Conservation (phyloP, 1,140 invertebrate species). For the Sweltsa coloradensis region DNA sequence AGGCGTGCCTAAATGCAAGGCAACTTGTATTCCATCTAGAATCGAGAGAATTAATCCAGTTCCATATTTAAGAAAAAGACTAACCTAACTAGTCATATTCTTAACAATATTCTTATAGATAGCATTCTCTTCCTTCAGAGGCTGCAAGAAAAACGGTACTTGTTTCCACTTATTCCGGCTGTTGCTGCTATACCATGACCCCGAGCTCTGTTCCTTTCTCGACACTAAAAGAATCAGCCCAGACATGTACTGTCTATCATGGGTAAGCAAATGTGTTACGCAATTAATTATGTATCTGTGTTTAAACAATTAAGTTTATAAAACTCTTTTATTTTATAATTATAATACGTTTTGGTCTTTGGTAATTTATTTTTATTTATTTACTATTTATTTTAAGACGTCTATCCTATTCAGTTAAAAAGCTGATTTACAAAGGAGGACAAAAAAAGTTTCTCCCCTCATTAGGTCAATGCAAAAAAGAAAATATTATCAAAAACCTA, state of each 20-base stretch:
- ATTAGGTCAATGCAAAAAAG: too few species aligned
- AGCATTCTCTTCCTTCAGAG: slow-evolving; percentile 32
- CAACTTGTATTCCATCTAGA: too few species aligned
- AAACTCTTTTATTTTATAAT: neutral
- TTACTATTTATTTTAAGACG: too few species aligned
- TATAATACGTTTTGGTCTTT: neutral
- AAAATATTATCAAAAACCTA: too few species aligned
- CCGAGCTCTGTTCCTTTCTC: slow-evolving; percentile 89
- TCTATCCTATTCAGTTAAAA: too few species aligned
- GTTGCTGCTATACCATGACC: slow-evolving; percentile 92
- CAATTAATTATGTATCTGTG: neutral
- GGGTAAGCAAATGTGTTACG: slow-evolving; percentile 42
- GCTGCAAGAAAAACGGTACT: slow-evolving; percentile 36
- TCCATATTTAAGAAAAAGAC: too few species aligned
- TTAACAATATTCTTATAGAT: neutral
- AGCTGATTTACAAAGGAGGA: too few species aligned
- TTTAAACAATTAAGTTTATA: slow-evolving; percentile 13
- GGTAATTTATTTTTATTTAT: too few species aligned
- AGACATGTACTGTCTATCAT: slow-evolving; percentile 77
- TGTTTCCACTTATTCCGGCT: slow-evolving; percentile 63
- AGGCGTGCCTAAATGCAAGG: too few species aligned
- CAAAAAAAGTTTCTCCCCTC: too few species aligned
- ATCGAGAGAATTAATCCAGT: too few species aligned
- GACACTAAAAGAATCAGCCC: slow-evolving; percentile 92
- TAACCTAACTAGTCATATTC: too few species aligned